Evolutionary conservation across 2,888 invertebrate genomes (phyloP).

Genomic region (Geophilus truncorum): DNA sequence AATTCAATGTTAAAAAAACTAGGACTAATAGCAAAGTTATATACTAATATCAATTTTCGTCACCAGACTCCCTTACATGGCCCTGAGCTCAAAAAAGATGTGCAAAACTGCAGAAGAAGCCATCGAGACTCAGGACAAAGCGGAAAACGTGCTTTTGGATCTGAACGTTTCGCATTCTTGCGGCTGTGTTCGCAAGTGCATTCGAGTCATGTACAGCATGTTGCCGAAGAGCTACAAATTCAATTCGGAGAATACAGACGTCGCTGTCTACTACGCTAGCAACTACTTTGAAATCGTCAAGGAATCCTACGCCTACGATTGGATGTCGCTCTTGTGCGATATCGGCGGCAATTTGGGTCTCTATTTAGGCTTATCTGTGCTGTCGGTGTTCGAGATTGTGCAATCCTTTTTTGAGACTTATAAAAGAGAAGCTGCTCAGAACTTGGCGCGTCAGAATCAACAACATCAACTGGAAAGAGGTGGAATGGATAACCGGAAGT

Average conservation of each 20-base stretch:
- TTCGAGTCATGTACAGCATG: slow-evolving; percentile 33
- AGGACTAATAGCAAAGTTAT: no score
- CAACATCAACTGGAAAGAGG: background rate
- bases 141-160: background rate
- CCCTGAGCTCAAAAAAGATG: background rate
- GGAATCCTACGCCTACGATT: slow-evolving; percentile 33
- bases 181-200: background rate
- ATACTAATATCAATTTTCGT: background rate
- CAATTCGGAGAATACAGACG: background rate
- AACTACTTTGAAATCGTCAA: slow-evolving; percentile 30
- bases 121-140: background rate
- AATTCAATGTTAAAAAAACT: no score
- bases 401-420: slow-evolving; percentile 17
- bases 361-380: slow-evolving; percentile 11
- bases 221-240: slow-evolving; percentile 29
- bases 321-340: slow-evolving; percentile 29
- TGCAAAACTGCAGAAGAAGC: background rate
- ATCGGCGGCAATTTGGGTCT: slow-evolving; percentile 12
- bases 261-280: slow-evolving; percentile 23
- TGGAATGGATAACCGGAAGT: background rate
- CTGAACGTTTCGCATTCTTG: background rate
- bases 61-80: slow-evolving; percentile 4
- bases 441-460: background rate
- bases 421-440: background rate
- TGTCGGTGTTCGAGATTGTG: slow-evolving; percentile 25